Conservation (phyloP, 2,888 invertebrate species). For the Agrilus cyanescens region DNA sequence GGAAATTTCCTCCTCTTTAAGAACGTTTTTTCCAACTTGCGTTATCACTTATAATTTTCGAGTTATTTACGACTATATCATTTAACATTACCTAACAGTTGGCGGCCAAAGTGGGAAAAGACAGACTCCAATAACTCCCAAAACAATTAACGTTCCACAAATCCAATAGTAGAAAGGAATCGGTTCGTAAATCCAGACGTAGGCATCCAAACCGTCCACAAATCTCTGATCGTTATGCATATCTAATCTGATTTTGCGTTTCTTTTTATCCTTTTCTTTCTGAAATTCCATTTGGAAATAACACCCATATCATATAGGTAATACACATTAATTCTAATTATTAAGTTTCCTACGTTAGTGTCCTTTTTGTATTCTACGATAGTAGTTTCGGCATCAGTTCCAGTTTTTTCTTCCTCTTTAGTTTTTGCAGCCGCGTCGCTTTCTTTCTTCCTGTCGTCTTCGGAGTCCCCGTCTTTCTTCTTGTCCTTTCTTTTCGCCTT, state of each 20-base stretch:
- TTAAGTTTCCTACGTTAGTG: neutral
- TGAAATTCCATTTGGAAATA: slow-evolving; percentile 15
- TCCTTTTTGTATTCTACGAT: slow-evolving; percentile 40
- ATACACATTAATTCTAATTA: neutral
- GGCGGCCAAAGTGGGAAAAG: slow-evolving; percentile 99
- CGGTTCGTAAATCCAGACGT: slow-evolving; percentile 97
- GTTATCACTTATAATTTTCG: too few relatives aligned
- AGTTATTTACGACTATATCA: too few relatives aligned
- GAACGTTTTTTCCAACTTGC: too few relatives aligned
- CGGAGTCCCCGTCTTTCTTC: slow-evolving; percentile 28
- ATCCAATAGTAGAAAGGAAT: slow-evolving; percentile 91
- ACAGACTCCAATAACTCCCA: slow-evolving; percentile 91
- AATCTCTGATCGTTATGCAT: slow-evolving; percentile 95
- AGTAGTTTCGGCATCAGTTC: slow-evolving; percentile 40
- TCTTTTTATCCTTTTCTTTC: slow-evolving; percentile 54
- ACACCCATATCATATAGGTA: neutral
- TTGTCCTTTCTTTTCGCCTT: slow-evolving; percentile 47
- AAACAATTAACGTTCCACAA: slow-evolving; percentile 76
- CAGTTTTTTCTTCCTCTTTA: slow-evolving; percentile 36
- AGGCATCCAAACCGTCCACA: slow-evolving; percentile 87
- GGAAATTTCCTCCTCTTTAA: too few relatives aligned
- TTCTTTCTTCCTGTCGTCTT: slow-evolving; percentile 42
- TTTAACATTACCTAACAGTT: slow-evolving; percentile 53
- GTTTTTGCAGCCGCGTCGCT: slow-evolving; percentile 33
- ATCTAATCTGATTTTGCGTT: slow-evolving; percentile 88